Base-by-base conservation (phyloP, 2,113 vertebrate genomes). In the Nibea albiflora region DNA sequence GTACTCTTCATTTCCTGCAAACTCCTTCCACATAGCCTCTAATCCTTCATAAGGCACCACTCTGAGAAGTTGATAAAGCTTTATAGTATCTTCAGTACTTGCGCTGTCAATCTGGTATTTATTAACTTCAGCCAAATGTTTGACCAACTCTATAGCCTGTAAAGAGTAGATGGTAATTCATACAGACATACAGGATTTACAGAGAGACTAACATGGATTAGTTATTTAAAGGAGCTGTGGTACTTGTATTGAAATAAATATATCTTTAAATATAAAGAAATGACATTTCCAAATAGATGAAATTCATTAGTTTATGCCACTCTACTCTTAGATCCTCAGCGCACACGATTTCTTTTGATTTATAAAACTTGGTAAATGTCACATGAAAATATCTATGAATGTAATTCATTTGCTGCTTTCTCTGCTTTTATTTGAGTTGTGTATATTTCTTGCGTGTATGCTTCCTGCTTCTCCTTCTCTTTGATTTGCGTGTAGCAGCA, bases 121-220 rank as follows among this genome's bases (percentile, higher is more conserved):
- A 65, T 96, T 95, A 9, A 86, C 93, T 70, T 93, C 73, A 53
- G 95, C 93, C 91, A 97, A 78, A 46, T 87, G 90, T 8, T 96
- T 94, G 53, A 97, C 81, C 12, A 95, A 75, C 67, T 95, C 94
- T 0, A 80, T n/a, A 84, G 96, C 92, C 97, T 98, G 81, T 63
- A 16, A 73, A 39, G n/a, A 26, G 1, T 26, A 35, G 15, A 68
- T 9, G 35, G 35, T 39, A 9, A 39, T 8, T 39, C 35, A 39
- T 39, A 39, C 35, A 39, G 35, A 39, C 8, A 39, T 9, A 39
- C 2, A 9, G 6, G 35, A 2, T 39, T 39, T 39, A 8, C 35
- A 9, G 35, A 39, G 35, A 9, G 7, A 39, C 7, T 8, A 39
- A 39, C 35, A 39, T 39, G 35, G 7, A 39, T 39, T 39, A 35